These are phyloP conservation scores for Caenorhabditis sp. DNA, from an alignment of 2,888 invertebrate genomes.

Conservation along the genomic window DNA sequence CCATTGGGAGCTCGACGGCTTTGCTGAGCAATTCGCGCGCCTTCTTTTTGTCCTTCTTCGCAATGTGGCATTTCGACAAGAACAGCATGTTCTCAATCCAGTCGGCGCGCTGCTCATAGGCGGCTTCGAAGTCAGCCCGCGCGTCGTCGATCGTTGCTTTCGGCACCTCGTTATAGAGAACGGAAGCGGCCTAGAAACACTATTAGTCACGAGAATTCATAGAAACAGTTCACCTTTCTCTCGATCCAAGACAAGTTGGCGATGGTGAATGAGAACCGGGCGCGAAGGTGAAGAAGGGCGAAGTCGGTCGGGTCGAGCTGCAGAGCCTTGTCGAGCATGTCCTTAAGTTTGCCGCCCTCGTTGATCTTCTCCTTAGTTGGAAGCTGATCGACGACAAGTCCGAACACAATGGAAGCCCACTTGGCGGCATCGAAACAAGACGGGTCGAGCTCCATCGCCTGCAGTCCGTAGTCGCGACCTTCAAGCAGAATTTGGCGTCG, in stretches of 20 bases:
- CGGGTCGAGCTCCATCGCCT: conserved; percentile 53
- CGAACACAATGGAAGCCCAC: conserved; percentile 75
- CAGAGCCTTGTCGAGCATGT: conserved; percentile 73
- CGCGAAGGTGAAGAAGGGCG: conserved; percentile 70
- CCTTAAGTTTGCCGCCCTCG: conserved; percentile 75
- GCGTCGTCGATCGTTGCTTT: conserved; percentile 71
- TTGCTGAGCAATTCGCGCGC: conserved; percentile 65
- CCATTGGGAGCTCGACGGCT: conserved; percentile 55
- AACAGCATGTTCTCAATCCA: conserved; percentile 81
- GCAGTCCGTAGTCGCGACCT: conserved; percentile 57
- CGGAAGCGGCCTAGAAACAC: conserved; percentile 59
- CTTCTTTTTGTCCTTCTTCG: conserved; percentile 70
- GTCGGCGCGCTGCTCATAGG: conserved; percentile 79
- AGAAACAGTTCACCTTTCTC: conserved; percentile 57
- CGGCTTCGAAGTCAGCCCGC: conserved; percentile 66
- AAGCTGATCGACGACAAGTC: conserved; percentile 69
- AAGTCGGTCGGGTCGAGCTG: conserved; percentile 64
- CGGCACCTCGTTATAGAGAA: conserved; percentile 67
- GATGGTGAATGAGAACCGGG: conserved; percentile 67
- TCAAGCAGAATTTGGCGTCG: conserved; percentile 68
- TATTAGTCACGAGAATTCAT: not conserved
- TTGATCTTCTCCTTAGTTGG: conserved; percentile 77
- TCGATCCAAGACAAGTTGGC: conserved; percentile 72
- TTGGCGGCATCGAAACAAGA: conserved; percentile 70
- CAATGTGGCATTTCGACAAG: conserved; percentile 79